Evolutionary conservation across 1,140 invertebrate species (phyloP), one percentile per base, ranked within the genome.

Genomic region (Saxidomus purpurata): DNA sequence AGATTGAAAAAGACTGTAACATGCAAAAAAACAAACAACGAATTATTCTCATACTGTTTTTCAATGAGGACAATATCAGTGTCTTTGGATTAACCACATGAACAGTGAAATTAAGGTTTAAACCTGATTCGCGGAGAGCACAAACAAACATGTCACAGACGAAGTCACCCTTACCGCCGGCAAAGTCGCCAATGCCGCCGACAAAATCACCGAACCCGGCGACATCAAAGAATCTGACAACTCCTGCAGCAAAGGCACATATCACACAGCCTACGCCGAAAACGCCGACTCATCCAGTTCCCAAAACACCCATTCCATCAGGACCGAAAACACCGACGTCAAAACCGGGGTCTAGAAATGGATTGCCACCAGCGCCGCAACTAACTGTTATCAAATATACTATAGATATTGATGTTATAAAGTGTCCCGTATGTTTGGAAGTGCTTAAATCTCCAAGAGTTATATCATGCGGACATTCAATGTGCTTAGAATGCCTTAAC

Each of bases 381-480:
- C 61, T 88, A 9, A 80, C 38, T 1, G 47, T 63, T 9, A 77
- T 88, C 0, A 61, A 43, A 47, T 88, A 88, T 38, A 47, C 19
- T 28, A 81, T 88, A 22, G 86, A 88, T 61, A 67, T 36, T 34
- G 86, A 88, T 81, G 86, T 88, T 15, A 28, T 88, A 11, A 88
- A 88, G 71, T 88, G 86, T 36, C 86, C 86, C 3, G 61, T 79
- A 28, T 88, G 86, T 55, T 28, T 88, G 22, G 86, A 88, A 36
- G 86, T 88, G 55, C 81, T 88, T 49, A 88, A 88, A 81, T 88
- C 86, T 22, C 86, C 86, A 25, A 38, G 86, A 34, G 77, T 88
- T 13, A 61, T 88, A 22, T 52, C 76, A 0, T 88, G 86, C 34
- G 86, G 86, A 13, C 86, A 88, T 81, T 81, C 86, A 6, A 15